phyloP scores from a whole-genome alignment of 2,797 vertebrate genomes.

The Halcyon badia region DNA sequence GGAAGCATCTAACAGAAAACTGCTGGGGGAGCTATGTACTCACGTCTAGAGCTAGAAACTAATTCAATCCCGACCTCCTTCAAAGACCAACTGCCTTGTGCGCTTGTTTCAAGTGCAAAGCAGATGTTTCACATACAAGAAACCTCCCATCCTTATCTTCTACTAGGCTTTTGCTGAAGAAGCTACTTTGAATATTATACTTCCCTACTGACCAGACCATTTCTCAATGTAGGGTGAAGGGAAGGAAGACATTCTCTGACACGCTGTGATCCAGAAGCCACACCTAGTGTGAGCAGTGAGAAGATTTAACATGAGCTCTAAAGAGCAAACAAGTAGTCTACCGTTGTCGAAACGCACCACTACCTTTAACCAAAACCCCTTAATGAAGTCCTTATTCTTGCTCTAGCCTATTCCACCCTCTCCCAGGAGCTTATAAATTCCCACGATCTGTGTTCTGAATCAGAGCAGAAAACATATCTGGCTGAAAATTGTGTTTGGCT shows the following conservation, averaged over 20 bases:
- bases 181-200: background rate
- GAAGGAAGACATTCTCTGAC: background rate
- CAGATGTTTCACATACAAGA: conserved; percentile 12
- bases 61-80: background rate
- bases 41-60: background rate
- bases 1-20: conserved; percentile 4
- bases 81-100: background rate
- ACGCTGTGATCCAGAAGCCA: background rate
- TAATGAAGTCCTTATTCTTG: background rate
- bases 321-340: background rate
- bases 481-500: background rate
- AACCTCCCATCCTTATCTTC: background rate
- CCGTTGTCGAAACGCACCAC: background rate
- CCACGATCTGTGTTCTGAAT: background rate
- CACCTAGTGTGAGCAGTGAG: background rate
- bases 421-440: background rate
- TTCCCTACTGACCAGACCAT: background rate
- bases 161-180: conserved; percentile 27
- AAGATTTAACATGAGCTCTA: background rate
- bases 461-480: background rate
- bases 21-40: conserved; percentile 46
- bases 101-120: conserved; percentile 17
- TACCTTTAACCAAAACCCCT: background rate
- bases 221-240: background rate
- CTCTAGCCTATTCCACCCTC: background rate